Evolutionary conservation across 2,797 vertebrate genomes (phyloP).

Genomic region (Perodicticus potto): DNA sequence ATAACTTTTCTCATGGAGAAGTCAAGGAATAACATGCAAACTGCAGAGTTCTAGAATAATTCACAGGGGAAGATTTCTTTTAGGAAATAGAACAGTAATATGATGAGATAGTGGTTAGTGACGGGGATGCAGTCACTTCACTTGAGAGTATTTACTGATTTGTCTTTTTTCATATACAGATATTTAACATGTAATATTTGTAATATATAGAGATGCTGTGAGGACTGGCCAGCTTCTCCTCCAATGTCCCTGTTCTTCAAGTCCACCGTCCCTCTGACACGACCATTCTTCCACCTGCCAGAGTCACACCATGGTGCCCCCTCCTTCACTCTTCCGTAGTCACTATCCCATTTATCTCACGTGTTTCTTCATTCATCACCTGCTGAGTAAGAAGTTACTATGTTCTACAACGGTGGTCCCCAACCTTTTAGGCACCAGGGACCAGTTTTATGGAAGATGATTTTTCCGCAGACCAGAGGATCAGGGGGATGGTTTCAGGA

Average conservation of each 20-base stretch:
- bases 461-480: no score
- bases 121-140: background rate
- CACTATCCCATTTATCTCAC: background rate
- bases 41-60: background rate
- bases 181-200: background rate
- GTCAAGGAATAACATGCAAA: background rate
- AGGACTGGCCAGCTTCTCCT: background rate
- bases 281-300: fast-evolving
- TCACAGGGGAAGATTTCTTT: background rate
- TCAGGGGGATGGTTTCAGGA: no score
- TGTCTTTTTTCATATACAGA: background rate
- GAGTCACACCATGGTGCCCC: no score
- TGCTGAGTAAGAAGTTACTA: background rate
- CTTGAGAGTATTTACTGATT: background rate
- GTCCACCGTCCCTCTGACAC: background rate
- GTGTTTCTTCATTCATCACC: background rate
- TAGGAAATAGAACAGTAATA: background rate
- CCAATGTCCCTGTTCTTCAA: no score
- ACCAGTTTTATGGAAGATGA: no score
- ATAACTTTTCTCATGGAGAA: background rate
- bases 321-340: background rate
- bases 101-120: background rate
- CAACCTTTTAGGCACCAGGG: no score
- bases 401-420: background rate
- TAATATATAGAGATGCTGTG: background rate